These are phyloP conservation scores for Gadus macrocephalus DNA, from an alignment of 2,113 vertebrate genomes.

Conservation along the genomic window DNA sequence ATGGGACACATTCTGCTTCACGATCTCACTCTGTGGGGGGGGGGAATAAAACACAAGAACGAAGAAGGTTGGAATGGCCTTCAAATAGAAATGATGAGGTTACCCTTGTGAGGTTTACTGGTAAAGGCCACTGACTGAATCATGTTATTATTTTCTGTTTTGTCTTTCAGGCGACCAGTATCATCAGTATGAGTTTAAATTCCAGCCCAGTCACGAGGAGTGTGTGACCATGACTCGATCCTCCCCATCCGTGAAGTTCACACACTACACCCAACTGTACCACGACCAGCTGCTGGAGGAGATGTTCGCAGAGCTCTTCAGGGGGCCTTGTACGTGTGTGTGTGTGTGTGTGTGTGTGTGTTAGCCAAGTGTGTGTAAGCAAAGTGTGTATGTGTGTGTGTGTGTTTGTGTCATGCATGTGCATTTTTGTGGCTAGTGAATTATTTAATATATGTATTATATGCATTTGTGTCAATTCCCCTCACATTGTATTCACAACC, in stretches of 20 bases:
- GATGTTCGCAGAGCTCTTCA: constrained; percentile 77
- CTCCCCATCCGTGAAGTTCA: constrained; percentile 77
- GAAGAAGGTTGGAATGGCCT: too few species aligned
- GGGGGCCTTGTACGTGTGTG: constrained; percentile 28
- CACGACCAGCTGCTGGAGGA: constrained; percentile 70
- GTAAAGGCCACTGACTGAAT: neutral
- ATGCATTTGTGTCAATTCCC: too few species aligned
- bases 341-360: neutral
- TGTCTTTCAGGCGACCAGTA: constrained; percentile 74
- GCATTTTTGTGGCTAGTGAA: too few species aligned
- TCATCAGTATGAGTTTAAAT: constrained; percentile 86
- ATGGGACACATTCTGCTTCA: too few species aligned
- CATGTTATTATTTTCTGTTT: neutral
- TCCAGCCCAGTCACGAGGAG: constrained; percentile 82
- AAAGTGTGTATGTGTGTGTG: neutral
- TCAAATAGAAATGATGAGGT: neutral
- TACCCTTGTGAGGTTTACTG: neutral
- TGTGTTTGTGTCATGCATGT: too few species aligned
- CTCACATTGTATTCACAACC: too few species aligned
- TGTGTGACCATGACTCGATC: constrained; percentile 71
- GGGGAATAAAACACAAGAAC: too few species aligned
- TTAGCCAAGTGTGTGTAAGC: too few species aligned
- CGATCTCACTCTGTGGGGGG: too few species aligned
- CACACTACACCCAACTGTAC: constrained; percentile 77
- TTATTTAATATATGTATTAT: too few species aligned